Evolutionary conservation across 2,888 invertebrate species (phyloP).

Genomic region (Mythimna loreyi): DNA sequence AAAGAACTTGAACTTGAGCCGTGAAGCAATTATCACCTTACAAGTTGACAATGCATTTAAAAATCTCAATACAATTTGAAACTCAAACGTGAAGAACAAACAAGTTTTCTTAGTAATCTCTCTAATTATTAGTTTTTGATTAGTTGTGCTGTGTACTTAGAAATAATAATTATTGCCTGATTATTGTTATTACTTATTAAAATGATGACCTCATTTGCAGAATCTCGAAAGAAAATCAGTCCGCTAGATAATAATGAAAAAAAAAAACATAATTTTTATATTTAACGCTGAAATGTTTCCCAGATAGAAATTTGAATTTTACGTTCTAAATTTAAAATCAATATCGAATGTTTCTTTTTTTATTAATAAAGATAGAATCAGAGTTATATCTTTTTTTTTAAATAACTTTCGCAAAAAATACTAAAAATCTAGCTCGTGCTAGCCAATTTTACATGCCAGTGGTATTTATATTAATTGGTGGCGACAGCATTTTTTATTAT

Average conservation of each 20-base stretch:
- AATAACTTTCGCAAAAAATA: not conserved
- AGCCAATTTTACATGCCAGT: not conserved
- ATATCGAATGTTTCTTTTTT: not conserved
- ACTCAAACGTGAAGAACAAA: constrained; percentile 67
- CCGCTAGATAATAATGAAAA: constrained; percentile 84
- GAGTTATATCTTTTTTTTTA: not conserved
- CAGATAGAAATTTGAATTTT: constrained; percentile 64
- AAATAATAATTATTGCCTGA: constrained; percentile 74
- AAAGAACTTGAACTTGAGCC: not conserved
- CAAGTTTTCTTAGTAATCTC: constrained; percentile 84
- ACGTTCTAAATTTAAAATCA: not conserved
- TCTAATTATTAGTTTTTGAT: constrained; percentile 86
- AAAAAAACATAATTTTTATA: constrained; percentile 81
- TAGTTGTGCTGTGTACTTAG: constrained; percentile 91
- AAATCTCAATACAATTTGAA: constrained; percentile 68
- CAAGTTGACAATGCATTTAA: constrained; percentile 14
- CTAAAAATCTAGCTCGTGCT: too few species aligned
- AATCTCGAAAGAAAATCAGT: constrained; percentile 87
- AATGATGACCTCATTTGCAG: constrained; percentile 81
- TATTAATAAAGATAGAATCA: not conserved
- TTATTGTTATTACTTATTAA: constrained; percentile 66
- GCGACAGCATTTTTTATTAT: not conserved
- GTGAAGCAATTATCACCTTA: not conserved
- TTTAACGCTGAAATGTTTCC: constrained; percentile 74
- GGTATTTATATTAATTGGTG: constrained; percentile 5